Percentiles rank a stretch among this genome's conserved stretches.
Evolutionary conservation across 1,140 invertebrate species (phyloP).

Genomic region (Armadillidium nasatum): DNA sequence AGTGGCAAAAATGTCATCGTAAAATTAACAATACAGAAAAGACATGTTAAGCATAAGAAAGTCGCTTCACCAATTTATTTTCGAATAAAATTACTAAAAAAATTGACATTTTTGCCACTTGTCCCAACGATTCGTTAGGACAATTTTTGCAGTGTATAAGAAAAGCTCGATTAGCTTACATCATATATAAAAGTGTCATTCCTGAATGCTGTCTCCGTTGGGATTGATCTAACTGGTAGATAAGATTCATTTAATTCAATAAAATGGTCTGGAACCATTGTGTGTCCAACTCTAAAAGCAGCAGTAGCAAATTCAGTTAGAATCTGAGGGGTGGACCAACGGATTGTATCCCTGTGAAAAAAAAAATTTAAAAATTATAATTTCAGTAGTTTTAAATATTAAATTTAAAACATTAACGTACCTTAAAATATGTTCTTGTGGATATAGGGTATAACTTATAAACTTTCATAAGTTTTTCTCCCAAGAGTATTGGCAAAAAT

Average conservation of each 20-base stretch:
- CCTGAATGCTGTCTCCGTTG: slow-evolving; percentile 32
- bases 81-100: no score
- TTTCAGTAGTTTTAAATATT: background rate
- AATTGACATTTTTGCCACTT: no score
- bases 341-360: slow-evolving; percentile 48
- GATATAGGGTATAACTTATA: background rate
- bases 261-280: slow-evolving; percentile 45
- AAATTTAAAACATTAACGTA: background rate
- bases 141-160: no score
- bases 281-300: slow-evolving; percentile 57
- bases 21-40: no score
- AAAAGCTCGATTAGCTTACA: no score
- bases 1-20: no score
- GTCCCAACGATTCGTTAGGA: no score
- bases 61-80: no score
- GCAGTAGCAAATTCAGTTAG: slow-evolving; percentile 54
- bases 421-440: background rate
- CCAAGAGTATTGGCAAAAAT: slow-evolving; percentile 49
- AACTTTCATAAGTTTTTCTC: slow-evolving; percentile 12
- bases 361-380: slow-evolving; percentile 16
- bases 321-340: slow-evolving; percentile 50
- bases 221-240: slow-evolving; percentile 25
- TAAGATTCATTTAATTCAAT: slow-evolving; percentile 25
- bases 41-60: no score
- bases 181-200: slow-evolving; percentile 46